Conservation (phyloP, 1,140 invertebrate genomes). For the silkworm (Bombyx mori) region ASM3026992v2 NC_085124.1:7180501-7181000, state of each 20-base stretch:
- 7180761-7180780: conserved; percentile 49
- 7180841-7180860: conserved; percentile 14
- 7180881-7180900: not conserved
- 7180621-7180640: not conserved
- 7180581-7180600: too few species aligned
- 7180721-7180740: conserved; percentile 49
- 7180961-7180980: too few species aligned
- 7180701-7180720: conserved; percentile 28
- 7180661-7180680: not conserved
- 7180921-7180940: too few species aligned
- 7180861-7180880: conserved; percentile 30
- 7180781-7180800: conserved; percentile 36
- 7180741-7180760: conserved; percentile 54
- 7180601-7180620: too few species aligned
- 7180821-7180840: conserved; percentile 9
- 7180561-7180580: not conserved
- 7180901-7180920: too few species aligned
- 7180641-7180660: not conserved
- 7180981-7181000: too few species aligned
- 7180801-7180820: conserved; percentile 54
- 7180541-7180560: not conserved
- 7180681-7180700: not conserved
- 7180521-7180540: not conserved
- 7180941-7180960: too few species aligned
- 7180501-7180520: not conserved